phyloP scores from a whole-genome alignment of 37 sponge, comb jelly and placozoan genomes.

The Hormiphora californensis region DNA sequence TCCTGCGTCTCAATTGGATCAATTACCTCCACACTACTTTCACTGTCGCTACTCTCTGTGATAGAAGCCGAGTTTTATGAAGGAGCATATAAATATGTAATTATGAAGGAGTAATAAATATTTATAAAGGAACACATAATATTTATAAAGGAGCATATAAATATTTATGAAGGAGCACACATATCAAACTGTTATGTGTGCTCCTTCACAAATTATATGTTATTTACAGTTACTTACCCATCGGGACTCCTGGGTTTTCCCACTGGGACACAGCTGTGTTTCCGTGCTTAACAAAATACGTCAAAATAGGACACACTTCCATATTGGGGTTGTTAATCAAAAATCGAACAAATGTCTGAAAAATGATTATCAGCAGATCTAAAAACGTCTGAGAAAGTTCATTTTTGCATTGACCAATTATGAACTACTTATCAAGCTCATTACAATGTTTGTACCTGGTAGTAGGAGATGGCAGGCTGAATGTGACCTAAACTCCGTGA shows the following conservation, averaged over 20 bases:
- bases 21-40: constrained; percentile 46
- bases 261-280: background rate
- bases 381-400: background rate
- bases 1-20: constrained; percentile 51
- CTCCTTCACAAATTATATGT: too few species aligned
- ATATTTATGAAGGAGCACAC: too few species aligned
- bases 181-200: too few species aligned
- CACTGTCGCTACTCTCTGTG: constrained; percentile 38
- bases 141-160: too few species aligned
- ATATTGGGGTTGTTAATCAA: background rate
- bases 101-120: too few species aligned
- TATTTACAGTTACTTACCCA: too few species aligned
- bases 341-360: constrained; percentile 23
- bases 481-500: background rate
- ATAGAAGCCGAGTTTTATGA: background rate
- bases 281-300: background rate
- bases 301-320: constrained; percentile 29
- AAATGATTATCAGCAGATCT: background rate
- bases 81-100: background rate
- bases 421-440: background rate
- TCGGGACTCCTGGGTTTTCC: background rate
- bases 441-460: background rate
- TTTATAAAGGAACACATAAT: too few species aligned
- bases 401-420: background rate
- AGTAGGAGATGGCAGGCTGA: constrained; percentile 24